phyloP scores from a whole-genome alignment of 2,113 vertebrate species.

The Ondatra zibethicus region DNA sequence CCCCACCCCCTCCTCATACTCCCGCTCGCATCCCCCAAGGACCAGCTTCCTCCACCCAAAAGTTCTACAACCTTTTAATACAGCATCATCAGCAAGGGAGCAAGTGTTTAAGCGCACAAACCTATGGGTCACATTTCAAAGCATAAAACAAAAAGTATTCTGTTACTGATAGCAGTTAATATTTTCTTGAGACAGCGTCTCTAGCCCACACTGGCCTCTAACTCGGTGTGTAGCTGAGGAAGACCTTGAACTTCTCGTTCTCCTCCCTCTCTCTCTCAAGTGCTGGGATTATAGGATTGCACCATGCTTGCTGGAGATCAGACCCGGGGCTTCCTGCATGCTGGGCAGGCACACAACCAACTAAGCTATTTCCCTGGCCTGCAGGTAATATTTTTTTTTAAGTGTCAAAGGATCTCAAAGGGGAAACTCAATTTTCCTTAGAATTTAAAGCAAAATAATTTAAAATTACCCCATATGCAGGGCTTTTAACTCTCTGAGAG shows the following conservation, averaged over 20 bases:
- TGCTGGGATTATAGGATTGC: not conserved
- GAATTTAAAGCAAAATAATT: slow-evolving; percentile 46
- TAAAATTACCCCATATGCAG: not conserved
- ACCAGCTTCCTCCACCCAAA: not conserved
- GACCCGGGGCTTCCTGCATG: not conserved
- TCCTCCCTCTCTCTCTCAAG: not conserved
- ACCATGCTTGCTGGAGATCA: not conserved
- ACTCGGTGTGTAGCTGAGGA: not conserved
- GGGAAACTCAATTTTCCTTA: slow-evolving; percentile 9
- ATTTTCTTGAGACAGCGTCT: not conserved
- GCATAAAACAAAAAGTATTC: not conserved
- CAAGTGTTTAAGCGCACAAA: not conserved
- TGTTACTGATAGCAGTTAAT: not conserved
- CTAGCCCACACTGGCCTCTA: not conserved
- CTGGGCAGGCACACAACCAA: no score
- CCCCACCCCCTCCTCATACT: no score
- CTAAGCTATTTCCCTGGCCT: not conserved
- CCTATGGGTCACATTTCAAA: not conserved
- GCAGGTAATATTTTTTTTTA: slow-evolving; percentile 17
- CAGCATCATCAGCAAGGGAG: no score
- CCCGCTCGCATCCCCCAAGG: no score
- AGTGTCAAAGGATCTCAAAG: slow-evolving; percentile 27
- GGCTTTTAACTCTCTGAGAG: not conserved
- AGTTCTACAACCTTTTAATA: no score
- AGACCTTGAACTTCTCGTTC: not conserved